These are phyloP conservation scores for Drosophila trapezifrons DNA, from an alignment of 1,140 invertebrate species.

Conservation along the genomic window DNA sequence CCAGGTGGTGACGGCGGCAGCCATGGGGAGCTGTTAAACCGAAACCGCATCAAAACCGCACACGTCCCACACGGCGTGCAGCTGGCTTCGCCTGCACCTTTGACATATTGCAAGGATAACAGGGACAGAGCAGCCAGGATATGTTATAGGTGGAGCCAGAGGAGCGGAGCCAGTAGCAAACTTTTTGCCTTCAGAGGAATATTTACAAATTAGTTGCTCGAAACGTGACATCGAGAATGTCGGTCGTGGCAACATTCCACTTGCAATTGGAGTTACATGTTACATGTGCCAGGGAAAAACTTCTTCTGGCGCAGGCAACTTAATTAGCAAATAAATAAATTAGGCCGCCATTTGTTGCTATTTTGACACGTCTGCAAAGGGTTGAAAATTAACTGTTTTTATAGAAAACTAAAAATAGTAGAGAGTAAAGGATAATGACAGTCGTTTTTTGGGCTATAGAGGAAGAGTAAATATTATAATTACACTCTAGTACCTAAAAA, in stretches of 20 bases:
- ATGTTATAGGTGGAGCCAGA: not conserved
- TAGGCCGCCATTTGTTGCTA: constrained; percentile 61
- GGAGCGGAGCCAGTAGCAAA: constrained; percentile 34
- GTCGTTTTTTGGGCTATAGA: too few species aligned
- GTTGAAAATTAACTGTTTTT: not conserved
- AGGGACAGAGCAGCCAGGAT: not conserved
- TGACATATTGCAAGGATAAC: constrained; percentile 66
- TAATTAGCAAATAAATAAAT: constrained; percentile 80
- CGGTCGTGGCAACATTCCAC: constrained; percentile 24
- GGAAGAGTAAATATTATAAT: not conserved
- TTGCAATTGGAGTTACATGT: constrained; percentile 38
- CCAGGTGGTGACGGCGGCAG: constrained; percentile 29
- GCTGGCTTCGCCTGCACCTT: constrained; percentile 51
- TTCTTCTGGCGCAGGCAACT: constrained; percentile 65
- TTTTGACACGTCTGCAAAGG: constrained; percentile 8
- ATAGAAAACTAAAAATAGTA: not conserved
- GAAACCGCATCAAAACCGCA: constrained; percentile 75
- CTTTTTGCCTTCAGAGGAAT: constrained; percentile 61
- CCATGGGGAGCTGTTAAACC: constrained; percentile 66
- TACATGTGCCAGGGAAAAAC: constrained; percentile 32
- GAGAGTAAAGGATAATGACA: too few species aligned
- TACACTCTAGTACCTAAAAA: too few species aligned
- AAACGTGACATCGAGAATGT: constrained; percentile 74
- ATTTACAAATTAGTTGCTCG: constrained; percentile 80
- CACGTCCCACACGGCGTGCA: constrained; percentile 77